A percentile compares a stretch with the other conserved stretches of the same genome.
phyloP scores from a whole-genome alignment of 2,888 invertebrate species.

The Drepana falcataria region DNA sequence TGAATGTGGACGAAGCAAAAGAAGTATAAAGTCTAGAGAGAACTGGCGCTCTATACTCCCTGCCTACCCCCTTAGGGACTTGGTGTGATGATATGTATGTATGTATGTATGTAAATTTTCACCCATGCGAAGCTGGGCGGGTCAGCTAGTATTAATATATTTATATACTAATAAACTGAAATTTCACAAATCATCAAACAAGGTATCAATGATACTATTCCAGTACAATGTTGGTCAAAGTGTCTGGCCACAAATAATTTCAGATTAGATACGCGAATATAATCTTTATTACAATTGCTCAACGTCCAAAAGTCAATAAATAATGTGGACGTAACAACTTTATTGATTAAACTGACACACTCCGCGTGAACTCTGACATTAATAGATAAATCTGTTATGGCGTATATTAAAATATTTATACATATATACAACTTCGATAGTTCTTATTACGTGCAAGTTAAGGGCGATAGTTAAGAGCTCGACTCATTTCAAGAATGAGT shows the following conservation, averaged over 20 bases:
- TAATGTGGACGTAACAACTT: slow-evolving; percentile 5
- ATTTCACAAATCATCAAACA: neutral
- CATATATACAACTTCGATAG: slow-evolving; percentile 2
- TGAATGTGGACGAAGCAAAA: no score
- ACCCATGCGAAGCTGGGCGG: no score
- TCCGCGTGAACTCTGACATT: slow-evolving; percentile 33
- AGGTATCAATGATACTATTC: neutral
- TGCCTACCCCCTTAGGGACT: no score
- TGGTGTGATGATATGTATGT: no score
- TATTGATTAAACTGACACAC: slow-evolving; percentile 30
- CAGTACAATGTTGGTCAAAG: slow-evolving; percentile 1
- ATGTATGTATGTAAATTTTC: no score
- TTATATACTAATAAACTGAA: no score
- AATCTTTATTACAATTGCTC: slow-evolving; percentile 18
- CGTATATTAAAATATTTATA: slow-evolving; percentile 7
- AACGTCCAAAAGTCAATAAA: slow-evolving; percentile 19
- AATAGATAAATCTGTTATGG: slow-evolving; percentile 21
- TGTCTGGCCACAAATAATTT: slow-evolving; percentile 1
- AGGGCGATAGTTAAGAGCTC: slow-evolving; percentile 13
- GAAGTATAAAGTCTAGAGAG: no score
- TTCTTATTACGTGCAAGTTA: slow-evolving; percentile 16
- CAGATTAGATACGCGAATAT: slow-evolving; percentile 11
- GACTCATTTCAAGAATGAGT: slow-evolving; percentile 19
- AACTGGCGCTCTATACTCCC: no score
- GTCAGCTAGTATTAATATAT: no score